These are phyloP conservation scores for Tinea trinotella DNA, from an alignment of 2,888 invertebrate species.

Conservation along the genomic window DNA sequence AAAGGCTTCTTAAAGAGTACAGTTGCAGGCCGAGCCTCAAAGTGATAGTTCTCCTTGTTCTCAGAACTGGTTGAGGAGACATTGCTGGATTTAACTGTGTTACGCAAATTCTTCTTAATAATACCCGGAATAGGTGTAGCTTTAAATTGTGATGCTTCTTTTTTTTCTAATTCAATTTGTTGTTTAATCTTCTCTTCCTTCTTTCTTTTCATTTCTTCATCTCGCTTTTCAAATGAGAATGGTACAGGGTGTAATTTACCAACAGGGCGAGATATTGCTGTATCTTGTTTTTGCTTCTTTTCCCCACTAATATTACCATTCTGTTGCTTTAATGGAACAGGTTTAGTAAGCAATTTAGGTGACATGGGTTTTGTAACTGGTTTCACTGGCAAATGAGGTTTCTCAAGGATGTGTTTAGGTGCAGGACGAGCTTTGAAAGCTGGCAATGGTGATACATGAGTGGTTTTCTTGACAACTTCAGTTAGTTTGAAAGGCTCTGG, in stretches of 20 bases:
- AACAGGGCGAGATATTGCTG: constrained; percentile 30
- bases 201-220: constrained; percentile 68
- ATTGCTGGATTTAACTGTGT: constrained; percentile 33
- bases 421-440: constrained; percentile 76
- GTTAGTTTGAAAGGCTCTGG: constrained; percentile 78
- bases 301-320: constrained; percentile 21
- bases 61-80: constrained; percentile 49
- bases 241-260: constrained; percentile 61
- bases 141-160: constrained; percentile 76
- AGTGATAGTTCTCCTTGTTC: constrained; percentile 63
- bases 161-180: constrained; percentile 70
- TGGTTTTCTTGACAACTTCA: constrained; percentile 58
- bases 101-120: constrained; percentile 54
- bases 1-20: constrained; percentile 78
- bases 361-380: constrained; percentile 42
- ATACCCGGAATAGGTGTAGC: constrained; percentile 77
- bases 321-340: constrained; percentile 29
- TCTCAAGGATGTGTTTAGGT: constrained; percentile 67
- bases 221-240: constrained; percentile 79
- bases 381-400: constrained; percentile 49
- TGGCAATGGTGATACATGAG: constrained; percentile 31
- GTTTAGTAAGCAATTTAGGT: constrained; percentile 52
- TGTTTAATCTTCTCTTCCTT: constrained; percentile 75
- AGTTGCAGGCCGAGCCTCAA: constrained; percentile 75
- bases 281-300: not conserved